phyloP scores from a whole-genome alignment of 2,797 vertebrate species.

The Strix occidentalis region DNA sequence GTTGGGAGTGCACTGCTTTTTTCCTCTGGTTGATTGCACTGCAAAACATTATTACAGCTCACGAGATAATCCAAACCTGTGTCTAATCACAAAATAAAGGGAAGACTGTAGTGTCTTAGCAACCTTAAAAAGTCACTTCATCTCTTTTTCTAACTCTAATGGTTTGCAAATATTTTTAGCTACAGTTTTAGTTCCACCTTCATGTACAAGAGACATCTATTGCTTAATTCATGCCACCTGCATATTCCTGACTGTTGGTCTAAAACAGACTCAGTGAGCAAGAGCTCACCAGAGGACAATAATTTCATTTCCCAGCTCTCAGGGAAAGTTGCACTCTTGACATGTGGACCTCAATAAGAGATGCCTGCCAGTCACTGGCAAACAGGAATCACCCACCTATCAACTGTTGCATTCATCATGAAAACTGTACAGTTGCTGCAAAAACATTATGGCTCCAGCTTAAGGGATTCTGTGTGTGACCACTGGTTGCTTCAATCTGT shows the following conservation, averaged over 20 bases:
- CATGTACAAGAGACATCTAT: not conserved
- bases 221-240: not conserved
- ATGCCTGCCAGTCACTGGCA: not conserved
- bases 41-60: not conserved
- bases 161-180: not conserved
- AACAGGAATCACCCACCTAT: not conserved
- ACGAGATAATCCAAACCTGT: not conserved
- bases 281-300: not conserved
- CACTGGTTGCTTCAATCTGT: not conserved
- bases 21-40: not conserved
- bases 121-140: not conserved
- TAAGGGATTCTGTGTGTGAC: not conserved
- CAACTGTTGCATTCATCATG: fast-evolving
- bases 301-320: not conserved
- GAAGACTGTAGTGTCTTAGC: not conserved
- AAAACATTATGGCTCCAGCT: not conserved
- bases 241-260: not conserved
- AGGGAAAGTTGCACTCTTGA: not conserved
- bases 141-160: not conserved
- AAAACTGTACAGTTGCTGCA: fast-evolving
- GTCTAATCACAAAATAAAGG: not conserved
- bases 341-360: fast-evolving
- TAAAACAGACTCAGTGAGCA: not conserved
- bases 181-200: not conserved
- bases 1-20: not conserved